phyloP scores from a whole-genome alignment of 2,797 vertebrate genomes.

The Aphelocoma californica region DNA sequence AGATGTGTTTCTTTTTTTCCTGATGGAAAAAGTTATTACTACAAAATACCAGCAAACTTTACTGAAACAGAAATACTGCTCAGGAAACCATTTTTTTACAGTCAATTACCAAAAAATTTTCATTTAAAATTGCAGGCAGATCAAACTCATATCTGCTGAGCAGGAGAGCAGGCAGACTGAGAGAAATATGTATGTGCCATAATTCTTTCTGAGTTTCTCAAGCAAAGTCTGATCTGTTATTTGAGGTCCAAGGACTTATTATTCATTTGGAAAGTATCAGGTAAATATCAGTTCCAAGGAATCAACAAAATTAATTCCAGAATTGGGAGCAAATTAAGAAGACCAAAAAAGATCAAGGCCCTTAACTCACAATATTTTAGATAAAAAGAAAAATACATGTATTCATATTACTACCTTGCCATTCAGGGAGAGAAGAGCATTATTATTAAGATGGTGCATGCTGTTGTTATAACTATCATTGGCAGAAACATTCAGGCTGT shows the following conservation, averaged over 20 bases:
- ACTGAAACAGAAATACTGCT: background rate
- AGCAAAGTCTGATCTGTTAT: background rate
- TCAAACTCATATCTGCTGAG: background rate
- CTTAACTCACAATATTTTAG: background rate
- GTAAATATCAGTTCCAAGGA: background rate
- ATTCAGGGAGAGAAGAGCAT: background rate
- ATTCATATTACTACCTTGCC: background rate
- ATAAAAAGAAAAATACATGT: background rate
- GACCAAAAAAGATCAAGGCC: background rate
- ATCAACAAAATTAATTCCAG: background rate
- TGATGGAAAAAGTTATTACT: background rate
- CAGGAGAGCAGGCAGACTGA: background rate
- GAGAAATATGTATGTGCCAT: fast-evolving
- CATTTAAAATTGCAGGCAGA: background rate
- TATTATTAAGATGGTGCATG: background rate
- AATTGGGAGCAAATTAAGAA: background rate
- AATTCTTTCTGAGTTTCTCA: background rate
- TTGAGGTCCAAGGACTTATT: background rate
- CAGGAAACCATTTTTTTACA: background rate
- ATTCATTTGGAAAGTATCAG: background rate
- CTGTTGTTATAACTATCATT: background rate
- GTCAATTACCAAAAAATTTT: background rate
- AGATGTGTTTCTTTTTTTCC: background rate
- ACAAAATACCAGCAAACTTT: background rate
- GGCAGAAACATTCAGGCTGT: background rate